A percentile compares a stretch with the other conserved stretches of the same genome.
Evolutionary conservation across 2,113 vertebrate genomes (phyloP).

Genomic region (Calyptomena viridis): DNA sequence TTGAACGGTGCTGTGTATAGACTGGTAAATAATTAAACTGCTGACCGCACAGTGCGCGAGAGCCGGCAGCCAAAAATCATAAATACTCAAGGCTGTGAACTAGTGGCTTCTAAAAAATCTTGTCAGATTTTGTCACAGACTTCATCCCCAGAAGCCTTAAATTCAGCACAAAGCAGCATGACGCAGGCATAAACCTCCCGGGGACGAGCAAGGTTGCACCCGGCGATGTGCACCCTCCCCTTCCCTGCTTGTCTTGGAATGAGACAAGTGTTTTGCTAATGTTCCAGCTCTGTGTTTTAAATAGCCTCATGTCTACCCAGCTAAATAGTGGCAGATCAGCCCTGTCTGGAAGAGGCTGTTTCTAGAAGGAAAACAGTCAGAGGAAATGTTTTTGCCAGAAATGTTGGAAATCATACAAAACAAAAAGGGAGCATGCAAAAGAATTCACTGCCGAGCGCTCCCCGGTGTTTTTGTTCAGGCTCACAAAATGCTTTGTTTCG

Average conservation of each 20-base stretch:
- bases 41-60: neutral
- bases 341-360: constrained; percentile 50
- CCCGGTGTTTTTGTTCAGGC: neutral
- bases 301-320: constrained; percentile 35
- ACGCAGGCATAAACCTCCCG: neutral
- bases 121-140: constrained; percentile 17
- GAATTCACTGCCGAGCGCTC: neutral
- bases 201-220: neutral
- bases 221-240: neutral
- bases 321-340: constrained; percentile 42
- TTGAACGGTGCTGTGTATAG: neutral
- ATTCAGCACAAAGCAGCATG: constrained; percentile 2
- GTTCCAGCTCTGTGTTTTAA: constrained; percentile 54
- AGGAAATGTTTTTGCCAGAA: constrained; percentile 65
- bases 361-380: constrained; percentile 54
- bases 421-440: constrained; percentile 9
- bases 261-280: constrained; percentile 54
- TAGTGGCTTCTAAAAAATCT: constrained; percentile 6
- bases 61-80: constrained; percentile 23
- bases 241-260: constrained; percentile 34
- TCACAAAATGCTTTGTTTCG: neutral
- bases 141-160: neutral
- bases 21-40: constrained; percentile 57
- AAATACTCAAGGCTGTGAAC: neutral
- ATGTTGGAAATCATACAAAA: constrained; percentile 45